These are phyloP conservation scores for Osmoderma eremita DNA, from an alignment of 2,888 invertebrate genomes.

Conservation along the genomic window DNA sequence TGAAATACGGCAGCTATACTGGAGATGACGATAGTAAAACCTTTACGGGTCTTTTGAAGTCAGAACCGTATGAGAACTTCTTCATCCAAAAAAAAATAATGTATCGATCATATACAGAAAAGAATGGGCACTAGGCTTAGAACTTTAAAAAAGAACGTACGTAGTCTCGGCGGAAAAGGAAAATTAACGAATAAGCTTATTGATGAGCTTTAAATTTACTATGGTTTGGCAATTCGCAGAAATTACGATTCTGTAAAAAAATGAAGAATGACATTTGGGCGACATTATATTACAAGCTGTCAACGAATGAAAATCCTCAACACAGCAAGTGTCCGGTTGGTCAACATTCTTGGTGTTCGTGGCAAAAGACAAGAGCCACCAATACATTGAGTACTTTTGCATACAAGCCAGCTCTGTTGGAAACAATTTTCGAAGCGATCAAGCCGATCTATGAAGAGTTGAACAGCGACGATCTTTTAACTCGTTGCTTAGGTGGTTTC, in stretches of 20 bases:
- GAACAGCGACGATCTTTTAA: too few species aligned
- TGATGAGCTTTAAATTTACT: slow-evolving; percentile 53
- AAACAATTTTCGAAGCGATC: too few species aligned
- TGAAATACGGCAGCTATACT: slow-evolving; percentile 45
- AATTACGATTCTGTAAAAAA: slow-evolving; percentile 51
- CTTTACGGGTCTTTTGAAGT: slow-evolving; percentile 39
- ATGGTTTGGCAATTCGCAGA: slow-evolving; percentile 53
- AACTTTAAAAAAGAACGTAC: slow-evolving; percentile 40
- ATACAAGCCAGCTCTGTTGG: too few species aligned
- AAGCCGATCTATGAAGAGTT: too few species aligned
- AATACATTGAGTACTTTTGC: too few species aligned
- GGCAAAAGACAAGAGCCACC: too few species aligned
- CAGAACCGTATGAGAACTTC: slow-evolving; percentile 15
- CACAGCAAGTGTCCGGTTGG: slow-evolving; percentile 46
- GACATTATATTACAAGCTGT: slow-evolving; percentile 52
- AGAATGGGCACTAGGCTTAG: slow-evolving; percentile 43
- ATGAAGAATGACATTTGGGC: slow-evolving; percentile 54
- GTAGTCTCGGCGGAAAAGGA: slow-evolving; percentile 5
- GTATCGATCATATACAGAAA: slow-evolving; percentile 43
- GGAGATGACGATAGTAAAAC: slow-evolving; percentile 48
- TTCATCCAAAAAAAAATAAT: slow-evolving; percentile 40
- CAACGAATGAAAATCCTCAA: slow-evolving; percentile 54
- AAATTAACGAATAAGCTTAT: slow-evolving; percentile 29
- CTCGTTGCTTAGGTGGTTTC: too few species aligned
- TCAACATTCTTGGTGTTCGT: slow-evolving; percentile 7